Base-by-base conservation (phyloP, 2,113 vertebrate species). In the Neodontobutis hainanensis region DNA sequence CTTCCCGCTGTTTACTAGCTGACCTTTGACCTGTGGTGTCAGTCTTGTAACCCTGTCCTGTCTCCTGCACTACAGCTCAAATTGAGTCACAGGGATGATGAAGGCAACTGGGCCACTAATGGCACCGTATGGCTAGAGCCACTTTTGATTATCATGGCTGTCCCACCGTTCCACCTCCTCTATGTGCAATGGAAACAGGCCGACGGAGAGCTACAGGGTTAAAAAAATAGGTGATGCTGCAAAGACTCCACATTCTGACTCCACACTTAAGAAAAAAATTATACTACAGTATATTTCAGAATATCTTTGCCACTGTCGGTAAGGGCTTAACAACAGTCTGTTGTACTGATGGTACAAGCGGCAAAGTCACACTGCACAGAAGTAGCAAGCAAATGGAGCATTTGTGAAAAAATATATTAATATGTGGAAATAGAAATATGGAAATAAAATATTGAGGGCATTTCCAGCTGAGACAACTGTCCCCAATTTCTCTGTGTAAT, bases 71-170 rank as follows among this genome's bases (percentile, higher is more conserved):
- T 66, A 56, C 19, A 51, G 61, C 69, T 80, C 66, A 63, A 66
- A 75, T 61, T 5, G 77, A 83, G 84, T 85, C 68, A 73, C 38
- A 0, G 32, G 43, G 65, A 76, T 68, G 85, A 82, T 36, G 43
- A 72, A 72, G 52, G 63, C 64, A 62, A 82, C 74, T 9, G 52
- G 76, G 53, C 66, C 73, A 62, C 79, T 86, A 88, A 89, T 85
- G 77, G 75, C 67, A 56, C 67, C 70, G 78, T 70, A 82, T 74
- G 83, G 84, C 73, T 61, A 73, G 70, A 84, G 89, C 86, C 80
- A 71, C 86, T 87, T 91, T 81, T 80, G 81, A 89, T 91, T 87
- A 90, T 77, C 73, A 59, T 83, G 87, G 84, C 85, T 87, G 76
- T 62, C 72, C 70, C 49, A 57, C 61, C 59, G 61, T 61, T 38